Percentiles rank a stretch among this genome's conserved stretches.
phyloP scores from a whole-genome alignment of 2,888 invertebrate species.

The Tribolium freemani region DNA sequence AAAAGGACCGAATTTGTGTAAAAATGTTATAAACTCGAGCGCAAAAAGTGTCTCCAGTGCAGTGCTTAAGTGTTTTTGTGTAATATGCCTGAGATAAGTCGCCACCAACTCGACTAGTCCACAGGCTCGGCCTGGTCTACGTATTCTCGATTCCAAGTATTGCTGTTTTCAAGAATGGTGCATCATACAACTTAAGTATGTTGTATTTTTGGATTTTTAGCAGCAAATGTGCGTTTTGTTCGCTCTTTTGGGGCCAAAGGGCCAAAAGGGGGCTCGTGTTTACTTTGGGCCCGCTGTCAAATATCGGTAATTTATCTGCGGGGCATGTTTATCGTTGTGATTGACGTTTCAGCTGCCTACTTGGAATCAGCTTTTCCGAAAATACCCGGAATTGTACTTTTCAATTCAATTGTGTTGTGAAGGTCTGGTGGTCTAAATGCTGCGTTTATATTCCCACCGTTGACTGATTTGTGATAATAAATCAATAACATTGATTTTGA shows the following conservation, averaged over 20 bases:
- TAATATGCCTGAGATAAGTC: conserved; percentile 1
- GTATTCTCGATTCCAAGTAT: conserved; percentile 65
- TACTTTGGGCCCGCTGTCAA: conserved; percentile 38
- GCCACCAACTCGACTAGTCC: conserved; percentile 39
- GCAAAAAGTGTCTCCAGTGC: background rate
- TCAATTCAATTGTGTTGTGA: background rate
- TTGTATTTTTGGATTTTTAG: conserved; percentile 55
- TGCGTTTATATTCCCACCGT: background rate
- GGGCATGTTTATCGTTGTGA: conserved; percentile 28
- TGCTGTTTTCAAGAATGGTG: conserved; percentile 63
- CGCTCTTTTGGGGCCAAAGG: background rate
- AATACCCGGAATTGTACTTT: background rate
- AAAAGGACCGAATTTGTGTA: background rate
- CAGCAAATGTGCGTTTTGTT: conserved; percentile 1
- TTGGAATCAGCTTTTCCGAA: conserved; percentile 15
- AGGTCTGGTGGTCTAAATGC: no score
- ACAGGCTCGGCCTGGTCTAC: conserved; percentile 53
- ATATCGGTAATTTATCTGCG: conserved; percentile 19
- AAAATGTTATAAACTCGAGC: conserved; percentile 21
- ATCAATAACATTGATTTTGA: background rate
- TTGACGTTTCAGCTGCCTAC: conserved; percentile 28
- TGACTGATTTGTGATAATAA: background rate
- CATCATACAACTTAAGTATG: conserved; percentile 61
- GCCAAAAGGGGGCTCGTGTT: conserved; percentile 2
- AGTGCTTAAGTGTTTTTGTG: conserved; percentile 1